Evolutionary conservation across 1,140 invertebrate species (phyloP).

Genomic region (Zeugodacus cucurbitae): DNA sequence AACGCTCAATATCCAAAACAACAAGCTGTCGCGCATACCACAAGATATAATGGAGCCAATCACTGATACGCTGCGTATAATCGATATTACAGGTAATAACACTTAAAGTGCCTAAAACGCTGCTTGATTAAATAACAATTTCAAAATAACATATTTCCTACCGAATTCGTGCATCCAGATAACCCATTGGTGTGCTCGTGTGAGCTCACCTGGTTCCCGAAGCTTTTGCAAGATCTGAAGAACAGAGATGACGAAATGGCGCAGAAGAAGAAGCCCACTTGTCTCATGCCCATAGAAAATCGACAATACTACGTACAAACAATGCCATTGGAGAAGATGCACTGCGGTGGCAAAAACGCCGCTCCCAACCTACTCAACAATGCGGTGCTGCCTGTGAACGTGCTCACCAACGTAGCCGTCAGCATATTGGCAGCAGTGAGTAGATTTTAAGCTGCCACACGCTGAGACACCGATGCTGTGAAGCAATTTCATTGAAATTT

Average conservation of each 20-base stretch:
- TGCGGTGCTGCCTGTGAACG: slow-evolving; percentile 64
- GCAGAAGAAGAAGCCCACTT: slow-evolving; percentile 84
- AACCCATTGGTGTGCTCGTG: slow-evolving; percentile 90
- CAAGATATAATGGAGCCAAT: slow-evolving; percentile 91
- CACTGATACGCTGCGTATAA: slow-evolving; percentile 82
- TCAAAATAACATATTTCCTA: not conserved
- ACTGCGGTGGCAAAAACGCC: slow-evolving; percentile 69
- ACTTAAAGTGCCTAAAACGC: not conserved
- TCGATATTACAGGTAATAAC: slow-evolving; percentile 84
- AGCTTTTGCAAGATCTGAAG: slow-evolving; percentile 79
- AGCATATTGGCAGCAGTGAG: not conserved
- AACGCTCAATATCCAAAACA: slow-evolving; percentile 87
- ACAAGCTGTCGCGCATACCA: slow-evolving; percentile 82
- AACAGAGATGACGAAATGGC: slow-evolving; percentile 86
- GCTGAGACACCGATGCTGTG: not conserved
- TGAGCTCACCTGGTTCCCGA: slow-evolving; percentile 86
- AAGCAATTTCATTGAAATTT: not conserved
- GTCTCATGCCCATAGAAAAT: slow-evolving; percentile 79
- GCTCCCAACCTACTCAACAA: slow-evolving; percentile 62
- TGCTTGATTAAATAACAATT: not conserved
- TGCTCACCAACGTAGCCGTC: slow-evolving; percentile 55
- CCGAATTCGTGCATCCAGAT: slow-evolving; percentile 71
- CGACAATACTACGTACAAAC: slow-evolving; percentile 83
- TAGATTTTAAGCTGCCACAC: not conserved
- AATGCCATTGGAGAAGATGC: slow-evolving; percentile 83